Evolutionary conservation across 2,797 vertebrate genomes (phyloP), one percentile per base, ranked within the genome.

Genomic region (Ambastaia sidthimunki): DNA sequence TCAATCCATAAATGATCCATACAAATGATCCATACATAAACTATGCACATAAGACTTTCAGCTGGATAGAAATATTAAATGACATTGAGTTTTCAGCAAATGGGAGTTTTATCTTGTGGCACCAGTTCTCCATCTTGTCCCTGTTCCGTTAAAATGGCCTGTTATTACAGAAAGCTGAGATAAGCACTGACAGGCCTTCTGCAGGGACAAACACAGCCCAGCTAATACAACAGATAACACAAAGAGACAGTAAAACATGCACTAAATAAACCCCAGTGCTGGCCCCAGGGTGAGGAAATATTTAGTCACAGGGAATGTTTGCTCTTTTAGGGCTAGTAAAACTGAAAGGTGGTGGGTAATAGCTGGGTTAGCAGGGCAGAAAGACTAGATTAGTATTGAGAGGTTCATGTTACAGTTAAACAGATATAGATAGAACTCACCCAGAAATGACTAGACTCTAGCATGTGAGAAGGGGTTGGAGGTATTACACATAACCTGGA

Each of bases 161-260:
- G n/a, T 59, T n/a, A 28, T n/a, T 48, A 52, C 23, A 65, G 44
- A 74, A 19, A 65, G 25, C 73, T 37, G 55, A 52, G 76, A 71
- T 71, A 65, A 78, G 55, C 67, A 60, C 15, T 18, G 68, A 71
- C 57, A 21, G 23, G 28, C 47, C 0, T 54, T 10, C 55, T 71
- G 15, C 28, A 28, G 37, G 34, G 19, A 69, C 5, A 16, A 68
- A 57, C 65, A 28, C 21, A 23, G 12, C 44, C 65, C 12, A 11
- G 54, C 66, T 77, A 69, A 77, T 48, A 47, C 52, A 70, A 19
- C 47, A 54, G 68, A 71, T 63, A 63, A 63, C 68, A 62, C 74
- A 74, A 31, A 74, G 71, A 47, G 44, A 50, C 41, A 44, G 41
- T 44, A 44, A 44, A 44, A 44, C 41, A 44, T 37, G 62, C 13